phyloP scores from a whole-genome alignment of 1,140 invertebrate genomes.

The Eupeodes corollae region DNA sequence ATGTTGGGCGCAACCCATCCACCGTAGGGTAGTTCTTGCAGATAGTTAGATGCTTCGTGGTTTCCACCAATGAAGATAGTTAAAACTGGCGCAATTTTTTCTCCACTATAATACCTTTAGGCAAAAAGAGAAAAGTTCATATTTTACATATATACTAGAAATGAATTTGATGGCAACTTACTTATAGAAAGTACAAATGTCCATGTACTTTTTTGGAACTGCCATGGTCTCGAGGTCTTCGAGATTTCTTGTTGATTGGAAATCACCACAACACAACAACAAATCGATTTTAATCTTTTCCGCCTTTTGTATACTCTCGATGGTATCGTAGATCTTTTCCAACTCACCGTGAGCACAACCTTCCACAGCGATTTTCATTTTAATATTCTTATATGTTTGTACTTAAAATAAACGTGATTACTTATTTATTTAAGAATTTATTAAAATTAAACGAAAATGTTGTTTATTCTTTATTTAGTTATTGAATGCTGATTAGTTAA shows the following conservation, averaged over 20 bases:
- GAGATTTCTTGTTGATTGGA: slow-evolving; percentile 74
- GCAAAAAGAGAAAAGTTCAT: neutral
- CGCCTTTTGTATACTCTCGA: slow-evolving; percentile 58
- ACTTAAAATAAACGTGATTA: too few species aligned
- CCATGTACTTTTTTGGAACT: slow-evolving; percentile 81
- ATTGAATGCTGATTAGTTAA: too few species aligned
- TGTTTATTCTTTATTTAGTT: too few species aligned
- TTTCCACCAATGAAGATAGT: slow-evolving; percentile 98
- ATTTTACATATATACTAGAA: neutral
- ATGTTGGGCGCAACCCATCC: slow-evolving; percentile 99
- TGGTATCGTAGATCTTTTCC: slow-evolving; percentile 85
- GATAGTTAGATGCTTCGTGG: slow-evolving; percentile 95
- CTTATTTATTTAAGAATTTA: too few species aligned
- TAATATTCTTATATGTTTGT: too few species aligned
- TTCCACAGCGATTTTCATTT: slow-evolving; percentile 91
- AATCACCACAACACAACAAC: slow-evolving; percentile 95
- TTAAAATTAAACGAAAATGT: too few species aligned
- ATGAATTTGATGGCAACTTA: slow-evolving; percentile 41
- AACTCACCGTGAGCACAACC: slow-evolving; percentile 97
- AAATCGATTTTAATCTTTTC: slow-evolving; percentile 71
- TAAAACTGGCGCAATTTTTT: slow-evolving; percentile 77
- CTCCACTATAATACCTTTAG: slow-evolving; percentile 88
- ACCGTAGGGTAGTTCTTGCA: slow-evolving; percentile 91
- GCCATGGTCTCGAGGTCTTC: slow-evolving; percentile 83
- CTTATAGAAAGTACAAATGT: slow-evolving; percentile 93